Percentiles rank a stretch among this genome's conserved stretches.
Conservation (phyloP, 2,888 invertebrate genomes). For the Acleris sparsana region DNA sequence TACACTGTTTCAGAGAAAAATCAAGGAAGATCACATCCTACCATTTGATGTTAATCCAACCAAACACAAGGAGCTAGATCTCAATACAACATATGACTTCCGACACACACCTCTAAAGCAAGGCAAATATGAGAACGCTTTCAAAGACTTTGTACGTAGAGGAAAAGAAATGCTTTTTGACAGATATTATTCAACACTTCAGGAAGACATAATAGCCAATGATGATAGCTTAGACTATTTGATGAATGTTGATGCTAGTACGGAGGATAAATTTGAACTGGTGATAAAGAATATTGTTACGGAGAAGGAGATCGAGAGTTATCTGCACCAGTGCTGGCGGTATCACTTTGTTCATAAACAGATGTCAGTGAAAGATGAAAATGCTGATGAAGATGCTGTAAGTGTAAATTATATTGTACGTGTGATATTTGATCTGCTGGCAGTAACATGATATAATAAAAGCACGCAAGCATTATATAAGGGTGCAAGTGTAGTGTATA, state of each 20-base stretch:
- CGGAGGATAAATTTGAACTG: slow-evolving; percentile 71
- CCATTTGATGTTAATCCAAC: slow-evolving; percentile 62
- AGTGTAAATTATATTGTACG: slow-evolving; percentile 24
- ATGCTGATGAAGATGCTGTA: slow-evolving; percentile 53
- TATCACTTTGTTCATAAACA: slow-evolving; percentile 66
- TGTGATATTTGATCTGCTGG: neutral
- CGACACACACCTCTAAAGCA: slow-evolving; percentile 63
- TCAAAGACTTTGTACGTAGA: slow-evolving; percentile 68
- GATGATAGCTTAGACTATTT: slow-evolving; percentile 61
- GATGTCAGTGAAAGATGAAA: slow-evolving; percentile 44
- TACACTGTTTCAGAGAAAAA: slow-evolving; percentile 54
- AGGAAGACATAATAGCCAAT: slow-evolving; percentile 48
- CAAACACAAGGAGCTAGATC: slow-evolving; percentile 59
- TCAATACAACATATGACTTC: slow-evolving; percentile 65
- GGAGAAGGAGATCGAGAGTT: slow-evolving; percentile 71
- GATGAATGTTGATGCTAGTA: slow-evolving; percentile 64
- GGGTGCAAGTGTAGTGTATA: too few species aligned
- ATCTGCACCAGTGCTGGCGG: slow-evolving; percentile 73
- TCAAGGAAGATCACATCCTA: slow-evolving; percentile 64
- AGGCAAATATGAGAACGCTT: slow-evolving; percentile 66
- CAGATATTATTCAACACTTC: slow-evolving; percentile 53
- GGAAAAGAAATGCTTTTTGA: slow-evolving; percentile 73
- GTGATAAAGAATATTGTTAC: slow-evolving; percentile 60
- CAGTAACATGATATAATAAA: too few species aligned
- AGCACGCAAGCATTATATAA: too few species aligned